These are phyloP conservation scores for Meiosimyza platycephala DNA, from an alignment of 2,888 invertebrate genomes.

Conservation along the genomic window DNA sequence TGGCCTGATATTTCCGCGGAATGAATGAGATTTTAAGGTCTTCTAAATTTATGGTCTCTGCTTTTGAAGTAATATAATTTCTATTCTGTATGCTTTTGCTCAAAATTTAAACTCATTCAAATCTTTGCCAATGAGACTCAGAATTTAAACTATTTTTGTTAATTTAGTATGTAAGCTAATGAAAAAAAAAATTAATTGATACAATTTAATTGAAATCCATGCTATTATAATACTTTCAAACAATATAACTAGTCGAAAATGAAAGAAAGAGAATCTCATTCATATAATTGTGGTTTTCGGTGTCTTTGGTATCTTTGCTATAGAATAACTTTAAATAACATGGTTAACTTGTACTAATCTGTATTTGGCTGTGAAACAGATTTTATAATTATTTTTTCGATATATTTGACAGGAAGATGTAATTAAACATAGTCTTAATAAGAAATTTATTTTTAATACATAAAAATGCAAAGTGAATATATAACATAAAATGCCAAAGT, in stretches of 20 bases:
- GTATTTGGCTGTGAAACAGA: slow-evolving; percentile 68
- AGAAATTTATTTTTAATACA: slow-evolving; percentile 19
- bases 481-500: slow-evolving; percentile 44
- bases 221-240: not conserved
- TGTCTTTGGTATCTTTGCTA: no score
- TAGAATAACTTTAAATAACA: no score
- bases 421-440: slow-evolving; percentile 39
- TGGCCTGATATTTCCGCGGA: no score
- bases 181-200: not conserved
- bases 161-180: no score
- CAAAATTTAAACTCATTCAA: no score
- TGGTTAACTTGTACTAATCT: slow-evolving; percentile 55
- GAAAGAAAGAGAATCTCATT: not conserved
- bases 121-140: no score
- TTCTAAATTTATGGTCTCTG: no score
- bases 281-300: not conserved
- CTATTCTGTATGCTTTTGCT: no score
- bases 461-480: slow-evolving; percentile 29
- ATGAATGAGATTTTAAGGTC: no score
- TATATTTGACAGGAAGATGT: slow-evolving; percentile 44
- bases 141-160: no score
- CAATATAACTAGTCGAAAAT: not conserved
- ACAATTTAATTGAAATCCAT: not conserved
- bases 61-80: no score
- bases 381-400: slow-evolving; percentile 48